Percentiles rank a stretch among this genome's conserved stretches.
These are phyloP conservation scores for Burhinus bistriatus DNA, from an alignment of 2,113 vertebrate species.

Conservation along the genomic window DNA sequence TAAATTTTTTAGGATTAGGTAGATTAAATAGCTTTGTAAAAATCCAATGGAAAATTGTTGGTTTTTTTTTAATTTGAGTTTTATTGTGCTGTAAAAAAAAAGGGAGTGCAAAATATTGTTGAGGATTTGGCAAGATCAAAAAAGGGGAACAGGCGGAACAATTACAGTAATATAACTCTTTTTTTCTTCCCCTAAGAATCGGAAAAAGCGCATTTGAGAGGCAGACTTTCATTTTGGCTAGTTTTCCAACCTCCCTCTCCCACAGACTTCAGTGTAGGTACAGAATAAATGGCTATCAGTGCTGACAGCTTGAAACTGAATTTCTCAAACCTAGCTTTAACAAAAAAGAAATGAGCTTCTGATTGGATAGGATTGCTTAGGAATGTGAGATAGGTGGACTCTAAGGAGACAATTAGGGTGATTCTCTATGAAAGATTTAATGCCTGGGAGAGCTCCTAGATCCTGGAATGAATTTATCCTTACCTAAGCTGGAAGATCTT, in stretches of 20 bases:
- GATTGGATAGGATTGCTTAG: neutral
- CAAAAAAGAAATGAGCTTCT: neutral
- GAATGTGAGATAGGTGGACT: neutral
- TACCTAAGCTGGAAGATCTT: neutral
- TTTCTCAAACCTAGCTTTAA: neutral
- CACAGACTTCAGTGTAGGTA: neutral
- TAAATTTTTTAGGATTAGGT: too few species aligned
- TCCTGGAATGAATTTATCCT: neutral
- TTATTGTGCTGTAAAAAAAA: neutral
- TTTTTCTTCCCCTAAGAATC: neutral
- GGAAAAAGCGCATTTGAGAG: neutral
- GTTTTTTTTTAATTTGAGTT: neutral
- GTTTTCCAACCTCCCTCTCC: neutral
- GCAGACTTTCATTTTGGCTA: neutral
- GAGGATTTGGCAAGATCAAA: neutral
- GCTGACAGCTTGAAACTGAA: neutral
- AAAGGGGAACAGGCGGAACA: neutral
- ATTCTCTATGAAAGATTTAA: neutral
- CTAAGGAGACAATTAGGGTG: neutral
- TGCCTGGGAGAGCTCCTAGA: neutral
- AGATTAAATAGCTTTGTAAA: neutral
- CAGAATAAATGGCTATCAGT: neutral
- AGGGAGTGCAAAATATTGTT: neutral
- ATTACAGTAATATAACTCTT: neutral
- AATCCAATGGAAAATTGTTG: neutral